Evolutionary conservation across 1,140 invertebrate species (phyloP), one percentile per base, ranked within the genome.

Genomic region (Eumeta japonica): DNA sequence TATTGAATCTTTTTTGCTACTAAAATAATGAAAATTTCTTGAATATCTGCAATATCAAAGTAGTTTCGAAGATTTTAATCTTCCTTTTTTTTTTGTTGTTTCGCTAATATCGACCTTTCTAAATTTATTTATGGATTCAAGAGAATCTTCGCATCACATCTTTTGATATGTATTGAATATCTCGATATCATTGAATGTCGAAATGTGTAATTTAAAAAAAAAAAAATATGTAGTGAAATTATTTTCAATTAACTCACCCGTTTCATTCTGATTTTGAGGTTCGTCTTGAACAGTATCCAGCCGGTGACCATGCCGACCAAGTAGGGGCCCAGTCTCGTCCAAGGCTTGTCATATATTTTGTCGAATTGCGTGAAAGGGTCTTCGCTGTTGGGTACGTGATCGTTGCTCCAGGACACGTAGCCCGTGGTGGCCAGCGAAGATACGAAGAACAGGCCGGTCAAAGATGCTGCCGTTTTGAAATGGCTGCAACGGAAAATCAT

Each of bases 311-410:
- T 90, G 47, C 89, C 89, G 11, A 91, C 83, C 1, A 91, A 65
- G 55, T 91, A 91, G 0, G 89, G 89, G 0, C 89, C 88, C 7
- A 90, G 60, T 28, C 89, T 68, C 0, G 89, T 91, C 87, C 88
- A 91, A 7, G 89, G 89, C 66, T 91, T 91, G 64, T 90, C 89
- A 52, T 91, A 91, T 50, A 91, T 89, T 75, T 90, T 89, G 59
- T 91, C 89, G 59, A 90, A 91, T 7, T 89, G 74, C 0, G 88
- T 88, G 48, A 91, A 68, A 0, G 89, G 89, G 62, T 91, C 89
- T 46, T 90, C 87, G 1, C 81, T 79, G 51, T 83, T 87, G 10
- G 88, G 88, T 47, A 87, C 82, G 60, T 90, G 87, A 46, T 89
- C 84, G 55, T 88, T 89, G 35, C 77, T 81, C 58, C 86, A 84